phyloP scores from a whole-genome alignment of 2,888 invertebrate genomes.

The Hesperia comma region DNA sequence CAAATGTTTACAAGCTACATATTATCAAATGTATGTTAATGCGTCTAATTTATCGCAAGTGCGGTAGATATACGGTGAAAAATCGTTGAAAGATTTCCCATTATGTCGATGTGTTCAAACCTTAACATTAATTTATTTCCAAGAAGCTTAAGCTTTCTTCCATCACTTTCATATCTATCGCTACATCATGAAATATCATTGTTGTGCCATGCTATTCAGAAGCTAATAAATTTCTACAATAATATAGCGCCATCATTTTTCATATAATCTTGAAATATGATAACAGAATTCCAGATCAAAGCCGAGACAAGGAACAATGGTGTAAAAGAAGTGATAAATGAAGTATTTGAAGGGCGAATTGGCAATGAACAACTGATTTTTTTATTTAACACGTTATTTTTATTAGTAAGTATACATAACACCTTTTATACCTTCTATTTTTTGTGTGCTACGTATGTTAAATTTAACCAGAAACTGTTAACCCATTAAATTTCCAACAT shows the following conservation, averaged over 20 bases:
- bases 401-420: background rate
- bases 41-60: conserved; percentile 60
- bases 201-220: conserved; percentile 14
- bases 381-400: background rate
- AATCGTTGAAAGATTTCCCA: conserved; percentile 58
- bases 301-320: conserved; percentile 11
- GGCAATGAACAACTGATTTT: background rate
- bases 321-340: conserved; percentile 21
- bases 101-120: conserved; percentile 53
- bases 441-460: no score
- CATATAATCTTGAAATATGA: conserved; percentile 27
- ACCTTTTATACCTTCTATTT: no score
- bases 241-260: conserved; percentile 29
- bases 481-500: conserved; percentile 6
- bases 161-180: conserved; percentile 14
- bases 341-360: background rate
- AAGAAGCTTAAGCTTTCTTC: conserved; percentile 46
- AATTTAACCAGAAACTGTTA: background rate
- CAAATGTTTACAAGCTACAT: conserved; percentile 59
- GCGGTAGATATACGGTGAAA: conserved; percentile 52
- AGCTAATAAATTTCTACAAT: conserved; percentile 20
- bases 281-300: conserved; percentile 15
- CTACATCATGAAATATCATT: conserved; percentile 24
- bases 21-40: conserved; percentile 65
- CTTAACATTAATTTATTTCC: conserved; percentile 49